Percentiles rank a stretch among this genome's conserved stretches.
phyloP scores from a whole-genome alignment of 2,113 vertebrate genomes.

The Gymnarchus niloticus region DNA sequence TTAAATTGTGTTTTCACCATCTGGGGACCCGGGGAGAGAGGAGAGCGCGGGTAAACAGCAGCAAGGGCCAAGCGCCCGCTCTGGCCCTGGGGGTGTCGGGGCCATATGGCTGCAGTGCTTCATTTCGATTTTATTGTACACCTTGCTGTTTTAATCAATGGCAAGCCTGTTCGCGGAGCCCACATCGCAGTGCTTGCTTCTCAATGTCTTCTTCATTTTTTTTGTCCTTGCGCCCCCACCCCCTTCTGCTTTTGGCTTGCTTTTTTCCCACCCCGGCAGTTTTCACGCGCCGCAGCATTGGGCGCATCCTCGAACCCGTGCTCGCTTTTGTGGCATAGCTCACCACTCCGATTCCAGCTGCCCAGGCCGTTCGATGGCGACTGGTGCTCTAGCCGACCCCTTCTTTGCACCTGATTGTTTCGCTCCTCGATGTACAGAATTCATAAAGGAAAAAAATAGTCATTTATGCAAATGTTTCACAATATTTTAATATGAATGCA shows the following conservation, averaged over 20 bases:
- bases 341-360: no score
- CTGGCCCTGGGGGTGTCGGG: constrained; percentile 78
- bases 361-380: no score
- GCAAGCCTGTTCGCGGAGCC: constrained; percentile 57
- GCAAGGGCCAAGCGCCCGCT: constrained; percentile 73
- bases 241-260: not conserved
- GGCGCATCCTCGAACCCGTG: constrained; percentile 19
- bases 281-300: constrained; percentile 24
- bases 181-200: constrained; percentile 55
- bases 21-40: constrained; percentile 91
- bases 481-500: not conserved
- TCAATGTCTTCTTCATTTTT: constrained; percentile 50
- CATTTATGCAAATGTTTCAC: no score
- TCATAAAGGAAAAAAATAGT: no score
- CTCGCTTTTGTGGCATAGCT: no score
- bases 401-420: no score
- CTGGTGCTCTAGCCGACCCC: no score
- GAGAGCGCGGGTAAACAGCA: constrained; percentile 69
- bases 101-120: constrained; percentile 89
- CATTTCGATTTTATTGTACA: constrained; percentile 66
- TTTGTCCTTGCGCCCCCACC: not conserved
- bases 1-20: constrained; percentile 98
- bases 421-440: no score
- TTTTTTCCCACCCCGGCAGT: constrained; percentile 36
- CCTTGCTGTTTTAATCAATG: constrained; percentile 74